Percentiles rank a stretch among this genome's conserved stretches.
Conservation (phyloP, 2,797 vertebrate species). For the Hemibagrus guttatus region DNA sequence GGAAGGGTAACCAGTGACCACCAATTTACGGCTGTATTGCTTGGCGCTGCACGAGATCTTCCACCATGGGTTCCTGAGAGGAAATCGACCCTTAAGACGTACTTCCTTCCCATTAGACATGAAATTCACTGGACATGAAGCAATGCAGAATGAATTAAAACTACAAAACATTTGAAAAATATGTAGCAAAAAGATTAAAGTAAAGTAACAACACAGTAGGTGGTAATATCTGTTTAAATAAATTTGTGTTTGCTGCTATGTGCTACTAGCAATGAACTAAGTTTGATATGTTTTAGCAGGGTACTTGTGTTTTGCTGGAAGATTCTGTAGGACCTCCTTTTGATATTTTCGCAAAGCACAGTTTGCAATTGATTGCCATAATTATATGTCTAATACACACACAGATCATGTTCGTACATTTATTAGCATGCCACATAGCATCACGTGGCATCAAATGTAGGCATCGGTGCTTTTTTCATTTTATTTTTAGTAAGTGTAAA, state of each 20-base stretch:
- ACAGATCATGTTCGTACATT: background rate
- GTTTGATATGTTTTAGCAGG: no score
- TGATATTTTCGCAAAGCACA: background rate
- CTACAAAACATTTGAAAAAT: background rate
- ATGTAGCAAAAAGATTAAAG: background rate
- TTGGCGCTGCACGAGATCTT: constrained; percentile 68
- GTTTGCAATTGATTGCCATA: background rate
- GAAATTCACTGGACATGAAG: constrained; percentile 70
- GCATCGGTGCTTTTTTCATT: background rate
- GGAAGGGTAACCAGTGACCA: constrained; percentile 65
- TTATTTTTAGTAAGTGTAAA: background rate
- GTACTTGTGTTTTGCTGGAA: no score
- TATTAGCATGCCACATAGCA: background rate
- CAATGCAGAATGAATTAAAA: background rate
- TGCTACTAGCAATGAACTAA: background rate
- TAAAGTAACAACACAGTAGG: background rate
- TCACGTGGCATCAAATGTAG: background rate
- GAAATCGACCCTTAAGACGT: constrained; percentile 74
- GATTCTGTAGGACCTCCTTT: background rate
- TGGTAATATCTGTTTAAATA: background rate
- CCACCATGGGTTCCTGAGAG: constrained; percentile 79
- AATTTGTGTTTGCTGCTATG: background rate
- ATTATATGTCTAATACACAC: background rate
- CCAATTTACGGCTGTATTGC: constrained; percentile 42
- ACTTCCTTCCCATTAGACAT: constrained; percentile 58